A percentile compares a stretch with the other conserved stretches of the same genome.
These are phyloP conservation scores for Pollenia griseotomentosa DNA, from an alignment of 2,888 invertebrate genomes.

Conservation along the genomic window DNA sequence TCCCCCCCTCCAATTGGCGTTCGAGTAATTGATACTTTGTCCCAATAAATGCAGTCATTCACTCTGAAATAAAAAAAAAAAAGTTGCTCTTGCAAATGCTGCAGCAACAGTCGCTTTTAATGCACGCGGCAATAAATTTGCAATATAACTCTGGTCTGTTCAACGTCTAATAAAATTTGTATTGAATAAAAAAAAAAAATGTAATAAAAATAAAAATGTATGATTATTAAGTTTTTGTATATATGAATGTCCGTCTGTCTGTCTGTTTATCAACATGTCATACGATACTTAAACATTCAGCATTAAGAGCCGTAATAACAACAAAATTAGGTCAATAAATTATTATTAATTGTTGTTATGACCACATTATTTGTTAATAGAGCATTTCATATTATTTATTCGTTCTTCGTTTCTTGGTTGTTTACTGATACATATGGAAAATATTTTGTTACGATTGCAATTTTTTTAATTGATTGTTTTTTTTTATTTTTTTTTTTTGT, in stretches of 20 bases:
- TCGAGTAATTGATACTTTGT: constrained; percentile 72
- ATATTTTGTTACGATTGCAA: constrained; percentile 38
- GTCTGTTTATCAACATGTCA: constrained; percentile 61
- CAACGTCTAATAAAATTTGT: constrained; percentile 45
- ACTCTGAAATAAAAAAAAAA: constrained; percentile 7
- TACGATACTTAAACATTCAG: constrained; percentile 57
- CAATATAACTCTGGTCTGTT: constrained; percentile 52
- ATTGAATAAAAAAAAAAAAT: constrained; percentile 29
- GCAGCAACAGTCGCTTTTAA: constrained; percentile 12
- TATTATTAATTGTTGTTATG: constrained; percentile 71
- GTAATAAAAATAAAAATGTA: constrained; percentile 16
- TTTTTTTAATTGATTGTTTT: constrained; percentile 23
- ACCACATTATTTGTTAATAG: constrained; percentile 62
- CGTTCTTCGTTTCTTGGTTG: neutral
- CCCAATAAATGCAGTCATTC: constrained; percentile 68
- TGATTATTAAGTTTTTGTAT: constrained; percentile 13
- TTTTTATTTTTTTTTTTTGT: neutral
- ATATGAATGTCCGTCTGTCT: neutral
- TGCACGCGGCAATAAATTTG: constrained; percentile 32
- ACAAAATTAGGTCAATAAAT: constrained; percentile 69
- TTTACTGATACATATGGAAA: constrained; percentile 12
- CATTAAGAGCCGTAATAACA: constrained; percentile 53
- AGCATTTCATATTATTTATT: constrained; percentile 57
- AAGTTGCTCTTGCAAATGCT: constrained; percentile 28
- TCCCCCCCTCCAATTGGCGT: constrained; percentile 45